These are phyloP conservation scores for Amaurobius ferox DNA, from an alignment of 2,888 invertebrate species.

Conservation along the genomic window DNA sequence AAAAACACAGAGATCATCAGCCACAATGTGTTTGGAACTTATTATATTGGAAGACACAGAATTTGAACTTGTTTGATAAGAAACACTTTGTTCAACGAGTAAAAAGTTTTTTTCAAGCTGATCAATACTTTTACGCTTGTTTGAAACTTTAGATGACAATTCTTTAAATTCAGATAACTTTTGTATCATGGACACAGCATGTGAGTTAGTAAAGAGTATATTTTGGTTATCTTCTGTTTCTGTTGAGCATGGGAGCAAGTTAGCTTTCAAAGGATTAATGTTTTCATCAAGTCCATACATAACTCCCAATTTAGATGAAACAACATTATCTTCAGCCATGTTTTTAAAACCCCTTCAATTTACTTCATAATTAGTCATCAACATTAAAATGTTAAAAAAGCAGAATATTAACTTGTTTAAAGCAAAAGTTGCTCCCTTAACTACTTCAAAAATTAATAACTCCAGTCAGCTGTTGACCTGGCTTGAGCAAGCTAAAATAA, in stretches of 20 bases:
- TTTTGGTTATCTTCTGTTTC: slow-evolving; percentile 68
- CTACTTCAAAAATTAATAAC: slow-evolving; percentile 68
- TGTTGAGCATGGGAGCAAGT: slow-evolving; percentile 53
- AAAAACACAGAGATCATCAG: slow-evolving; percentile 24
- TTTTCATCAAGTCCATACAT: slow-evolving; percentile 67
- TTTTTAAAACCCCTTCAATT: slow-evolving; percentile 33
- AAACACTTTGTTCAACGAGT: slow-evolving; percentile 30
- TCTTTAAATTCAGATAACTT: slow-evolving; percentile 52
- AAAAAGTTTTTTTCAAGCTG: slow-evolving; percentile 44
- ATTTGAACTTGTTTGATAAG: slow-evolving; percentile 47
- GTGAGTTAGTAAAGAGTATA: slow-evolving; percentile 53
- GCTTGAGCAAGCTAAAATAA: slow-evolving; percentile 69
- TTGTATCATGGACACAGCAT: slow-evolving; percentile 56
- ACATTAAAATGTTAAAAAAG: slow-evolving; percentile 41
- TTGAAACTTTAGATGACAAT: slow-evolving; percentile 46
- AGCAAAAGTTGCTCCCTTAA: slow-evolving; percentile 59
- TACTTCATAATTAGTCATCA: slow-evolving; percentile 43
- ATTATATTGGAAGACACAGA: slow-evolving; percentile 49
- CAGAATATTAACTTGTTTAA: slow-evolving; percentile 54
- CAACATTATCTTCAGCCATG: slow-evolving; percentile 69
- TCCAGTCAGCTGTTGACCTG: slow-evolving; percentile 68
- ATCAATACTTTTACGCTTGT: slow-evolving; percentile 43
- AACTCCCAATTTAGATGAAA: slow-evolving; percentile 50
- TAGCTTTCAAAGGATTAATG: slow-evolving; percentile 60
- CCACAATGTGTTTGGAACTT: slow-evolving; percentile 17